These are phyloP conservation scores for Epinephelus moara DNA, from an alignment of 2,113 vertebrate genomes.

Conservation along the genomic window DNA sequence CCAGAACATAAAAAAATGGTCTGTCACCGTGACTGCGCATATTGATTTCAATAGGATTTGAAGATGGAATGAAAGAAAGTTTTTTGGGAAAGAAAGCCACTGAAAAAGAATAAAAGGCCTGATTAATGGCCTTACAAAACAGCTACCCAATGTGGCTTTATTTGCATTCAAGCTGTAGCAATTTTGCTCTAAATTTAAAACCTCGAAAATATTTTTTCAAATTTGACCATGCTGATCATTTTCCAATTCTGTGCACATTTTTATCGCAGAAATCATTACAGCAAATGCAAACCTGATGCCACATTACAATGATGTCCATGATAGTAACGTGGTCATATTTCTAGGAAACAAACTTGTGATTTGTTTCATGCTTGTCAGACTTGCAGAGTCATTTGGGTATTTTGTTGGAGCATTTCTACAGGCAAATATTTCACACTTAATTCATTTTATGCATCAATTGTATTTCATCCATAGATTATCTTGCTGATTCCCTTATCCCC, in stretches of 20 bases:
- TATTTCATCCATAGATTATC: neutral
- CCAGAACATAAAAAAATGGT: neutral
- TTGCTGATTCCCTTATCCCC: neutral
- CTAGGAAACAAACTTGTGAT: neutral
- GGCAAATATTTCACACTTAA: neutral
- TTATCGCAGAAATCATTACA: neutral
- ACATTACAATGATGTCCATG: neutral
- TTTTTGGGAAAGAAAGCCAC: neutral
- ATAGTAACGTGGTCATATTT: neutral
- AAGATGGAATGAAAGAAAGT: neutral
- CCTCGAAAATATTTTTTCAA: neutral
- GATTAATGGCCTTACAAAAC: neutral
- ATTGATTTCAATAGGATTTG: neutral
- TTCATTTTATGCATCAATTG: neutral
- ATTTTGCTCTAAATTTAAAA: neutral
- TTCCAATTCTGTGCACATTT: neutral
- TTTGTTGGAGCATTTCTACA: neutral
- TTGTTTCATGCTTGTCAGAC: too few relatives aligned
- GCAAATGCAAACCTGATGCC: neutral
- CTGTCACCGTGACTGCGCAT: neutral
- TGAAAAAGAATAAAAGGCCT: neutral
- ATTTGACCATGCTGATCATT: neutral
- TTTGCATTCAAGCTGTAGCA: neutral
- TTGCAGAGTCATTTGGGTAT: neutral
- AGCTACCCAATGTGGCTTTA: neutral